These are phyloP conservation scores for Brienomyrus brachyistius DNA, from an alignment of 2,113 vertebrate species.

Conservation along the genomic window DNA sequence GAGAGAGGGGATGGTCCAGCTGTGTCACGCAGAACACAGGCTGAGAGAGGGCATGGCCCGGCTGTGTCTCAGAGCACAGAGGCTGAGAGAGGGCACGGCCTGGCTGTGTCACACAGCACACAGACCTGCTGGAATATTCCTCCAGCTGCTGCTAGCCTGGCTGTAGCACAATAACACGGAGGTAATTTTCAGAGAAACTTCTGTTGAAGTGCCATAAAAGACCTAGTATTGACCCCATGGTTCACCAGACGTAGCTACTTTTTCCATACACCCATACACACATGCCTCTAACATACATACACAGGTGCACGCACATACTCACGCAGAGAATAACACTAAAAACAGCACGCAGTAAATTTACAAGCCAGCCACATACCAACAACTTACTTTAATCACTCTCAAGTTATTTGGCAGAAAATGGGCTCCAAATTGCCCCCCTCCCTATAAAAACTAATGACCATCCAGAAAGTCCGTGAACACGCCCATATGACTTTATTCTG, in stretches of 20 bases:
- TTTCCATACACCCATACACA: background rate
- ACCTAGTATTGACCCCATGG: background rate
- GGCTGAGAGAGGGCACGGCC: too few relatives aligned
- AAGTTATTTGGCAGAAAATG: background rate
- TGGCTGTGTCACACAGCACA: background rate
- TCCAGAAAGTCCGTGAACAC: background rate
- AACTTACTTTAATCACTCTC: constrained; percentile 7
- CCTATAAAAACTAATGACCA: background rate
- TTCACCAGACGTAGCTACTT: background rate
- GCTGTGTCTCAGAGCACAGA: too few relatives aligned
- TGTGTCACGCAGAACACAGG: background rate
- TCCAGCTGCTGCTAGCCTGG: background rate
- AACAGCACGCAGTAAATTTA: background rate
- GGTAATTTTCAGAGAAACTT: background rate
- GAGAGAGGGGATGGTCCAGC: background rate
- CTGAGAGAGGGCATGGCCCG: background rate
- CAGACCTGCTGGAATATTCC: background rate
- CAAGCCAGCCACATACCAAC: background rate
- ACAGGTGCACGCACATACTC: background rate
- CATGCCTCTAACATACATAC: background rate
- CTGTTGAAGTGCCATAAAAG: background rate
- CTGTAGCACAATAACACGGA: background rate
- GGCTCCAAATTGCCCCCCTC: background rate
- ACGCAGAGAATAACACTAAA: background rate
- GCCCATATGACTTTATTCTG: background rate